A percentile compares a stretch with the other conserved stretches of the same genome.
phyloP scores from a whole-genome alignment of 2,797 vertebrate genomes.

The Peromyscus melanophrys region DNA sequence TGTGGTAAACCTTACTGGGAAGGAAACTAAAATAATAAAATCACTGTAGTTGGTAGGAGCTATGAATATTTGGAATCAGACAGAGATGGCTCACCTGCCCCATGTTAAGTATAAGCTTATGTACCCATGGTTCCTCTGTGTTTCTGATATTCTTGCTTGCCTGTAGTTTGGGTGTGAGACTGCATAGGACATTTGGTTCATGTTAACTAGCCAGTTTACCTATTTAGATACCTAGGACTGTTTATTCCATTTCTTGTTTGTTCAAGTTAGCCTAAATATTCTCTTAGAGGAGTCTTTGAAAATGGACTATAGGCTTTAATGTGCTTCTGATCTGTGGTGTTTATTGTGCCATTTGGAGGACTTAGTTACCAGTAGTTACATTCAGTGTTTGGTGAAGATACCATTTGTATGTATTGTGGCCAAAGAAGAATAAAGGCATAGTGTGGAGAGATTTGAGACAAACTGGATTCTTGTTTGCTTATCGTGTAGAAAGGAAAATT shows the following conservation, averaged over 20 bases:
- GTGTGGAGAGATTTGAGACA: conserved; percentile 57
- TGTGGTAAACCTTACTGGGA: neutral
- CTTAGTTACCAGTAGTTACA: conserved; percentile 17
- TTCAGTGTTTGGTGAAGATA: conserved; percentile 29
- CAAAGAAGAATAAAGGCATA: conserved; percentile 38
- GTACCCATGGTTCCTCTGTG: neutral
- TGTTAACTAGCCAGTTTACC: neutral
- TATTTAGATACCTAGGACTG: neutral
- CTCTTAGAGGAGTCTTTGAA: conserved; percentile 44
- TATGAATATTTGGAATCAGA: conserved; percentile 24
- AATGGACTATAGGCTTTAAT: neutral
- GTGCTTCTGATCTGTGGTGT: neutral
- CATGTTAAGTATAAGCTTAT: conserved; percentile 1
- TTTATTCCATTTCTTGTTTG: conserved; percentile 14
- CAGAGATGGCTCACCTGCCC: neutral
- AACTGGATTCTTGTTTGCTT: neutral
- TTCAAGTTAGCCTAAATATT: conserved; percentile 24
- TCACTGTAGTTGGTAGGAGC: neutral
- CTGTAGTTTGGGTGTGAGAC: conserved; percentile 22
- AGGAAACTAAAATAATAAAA: conserved; percentile 42
- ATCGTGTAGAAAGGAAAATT: neutral
- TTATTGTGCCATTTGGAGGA: conserved; percentile 59
- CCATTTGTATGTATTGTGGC: neutral
- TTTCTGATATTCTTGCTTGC: neutral
- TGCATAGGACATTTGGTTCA: neutral